Evolutionary conservation across 1,140 invertebrate genomes (phyloP).

Genomic region (Piezodorus guildinii): DNA sequence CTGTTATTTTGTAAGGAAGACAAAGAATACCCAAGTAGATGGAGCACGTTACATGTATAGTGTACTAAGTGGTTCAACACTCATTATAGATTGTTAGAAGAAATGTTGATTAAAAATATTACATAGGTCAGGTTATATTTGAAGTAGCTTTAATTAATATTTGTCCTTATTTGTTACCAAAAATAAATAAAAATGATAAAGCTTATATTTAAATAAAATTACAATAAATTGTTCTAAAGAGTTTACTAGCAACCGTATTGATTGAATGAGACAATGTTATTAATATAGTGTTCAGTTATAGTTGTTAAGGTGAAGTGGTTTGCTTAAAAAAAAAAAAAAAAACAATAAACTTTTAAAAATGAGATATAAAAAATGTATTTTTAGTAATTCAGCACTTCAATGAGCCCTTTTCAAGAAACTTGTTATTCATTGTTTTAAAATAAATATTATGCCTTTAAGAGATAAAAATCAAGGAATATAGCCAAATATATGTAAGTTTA

Average conservation of each 20-base stretch:
- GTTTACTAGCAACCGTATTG: neutral
- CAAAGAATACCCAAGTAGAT: neutral
- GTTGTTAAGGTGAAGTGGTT: constrained; percentile 4
- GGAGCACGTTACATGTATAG: constrained; percentile 12
- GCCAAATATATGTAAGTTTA: constrained; percentile 1
- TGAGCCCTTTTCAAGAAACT: too few species aligned
- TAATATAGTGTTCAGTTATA: neutral
- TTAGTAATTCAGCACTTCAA: too few species aligned
- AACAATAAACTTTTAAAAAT: neutral
- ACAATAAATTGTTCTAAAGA: neutral
- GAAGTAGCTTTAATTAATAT: neutral
- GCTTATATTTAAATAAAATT: too few species aligned
- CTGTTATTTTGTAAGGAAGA: constrained; percentile 12
- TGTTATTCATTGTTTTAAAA: too few species aligned
- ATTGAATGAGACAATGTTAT: neutral
- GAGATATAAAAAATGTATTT: too few species aligned
- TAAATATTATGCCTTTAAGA: neutral
- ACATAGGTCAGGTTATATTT: constrained; percentile 12
- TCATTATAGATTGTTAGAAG: neutral
- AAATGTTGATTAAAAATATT: neutral
- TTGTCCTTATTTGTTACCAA: neutral
- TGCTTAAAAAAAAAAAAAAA: neutral
- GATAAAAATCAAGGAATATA: neutral
- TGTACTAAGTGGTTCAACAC: constrained; percentile 3
- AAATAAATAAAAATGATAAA: too few species aligned